These are phyloP conservation scores for Formicarius rufipectus DNA, from an alignment of 2,113 vertebrate genomes.

Conservation along the genomic window DNA sequence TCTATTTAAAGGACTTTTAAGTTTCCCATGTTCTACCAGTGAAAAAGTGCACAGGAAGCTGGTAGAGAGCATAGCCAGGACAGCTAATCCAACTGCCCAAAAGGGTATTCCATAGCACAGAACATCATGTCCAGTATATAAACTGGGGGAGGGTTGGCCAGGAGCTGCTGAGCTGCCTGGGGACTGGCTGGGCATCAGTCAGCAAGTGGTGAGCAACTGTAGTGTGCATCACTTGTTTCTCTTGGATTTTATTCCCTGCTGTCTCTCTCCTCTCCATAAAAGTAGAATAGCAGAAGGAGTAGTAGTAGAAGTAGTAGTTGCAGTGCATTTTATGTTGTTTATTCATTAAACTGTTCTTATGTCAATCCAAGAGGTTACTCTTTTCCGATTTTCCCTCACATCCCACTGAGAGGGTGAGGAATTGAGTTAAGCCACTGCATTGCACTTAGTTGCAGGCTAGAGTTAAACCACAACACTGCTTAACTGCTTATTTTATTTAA, in stretches of 20 bases:
- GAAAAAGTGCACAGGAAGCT: background rate
- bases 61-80: background rate
- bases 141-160: background rate
- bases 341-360: background rate
- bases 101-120: background rate
- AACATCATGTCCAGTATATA: background rate
- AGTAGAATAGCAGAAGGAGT: too few relatives aligned
- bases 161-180: background rate
- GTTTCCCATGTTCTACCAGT: background rate
- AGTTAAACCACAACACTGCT: background rate
- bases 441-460: background rate
- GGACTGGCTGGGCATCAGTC: background rate
- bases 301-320: background rate
- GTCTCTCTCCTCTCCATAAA: background rate
- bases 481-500: background rate
- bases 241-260: background rate
- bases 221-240: background rate
- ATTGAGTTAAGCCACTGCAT: background rate
- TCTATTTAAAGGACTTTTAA: background rate
- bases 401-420: background rate
- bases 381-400: background rate
- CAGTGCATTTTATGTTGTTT: background rate
- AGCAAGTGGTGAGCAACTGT: background rate
- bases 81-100: background rate
- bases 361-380: background rate